Conservation (phyloP, 2,888 invertebrate species). For the Lamellibrachia columna region DNA sequence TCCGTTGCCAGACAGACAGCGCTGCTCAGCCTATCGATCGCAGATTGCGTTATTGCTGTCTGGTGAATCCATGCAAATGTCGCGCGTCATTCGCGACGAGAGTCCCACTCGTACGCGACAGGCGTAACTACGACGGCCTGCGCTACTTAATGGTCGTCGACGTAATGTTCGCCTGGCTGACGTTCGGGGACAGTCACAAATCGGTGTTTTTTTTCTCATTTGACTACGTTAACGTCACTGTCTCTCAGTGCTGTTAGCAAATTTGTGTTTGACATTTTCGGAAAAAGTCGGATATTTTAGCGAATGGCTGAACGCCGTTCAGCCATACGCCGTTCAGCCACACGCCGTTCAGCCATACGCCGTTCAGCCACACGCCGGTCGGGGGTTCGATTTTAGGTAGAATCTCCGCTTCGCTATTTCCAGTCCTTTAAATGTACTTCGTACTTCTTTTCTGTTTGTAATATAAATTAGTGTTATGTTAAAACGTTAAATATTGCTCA, state of each 20-base stretch:
- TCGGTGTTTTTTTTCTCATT: background rate
- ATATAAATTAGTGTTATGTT: no score
- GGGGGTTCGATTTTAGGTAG: no score
- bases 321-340: no score
- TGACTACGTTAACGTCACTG: background rate
- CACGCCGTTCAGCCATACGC: no score
- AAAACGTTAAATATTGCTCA: no score
- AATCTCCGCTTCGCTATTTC: no score
- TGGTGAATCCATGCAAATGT: constrained; percentile 2
- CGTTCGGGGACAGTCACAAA: background rate
- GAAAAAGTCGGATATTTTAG: background rate
- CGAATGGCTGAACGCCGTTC: background rate
- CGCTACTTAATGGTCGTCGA: background rate
- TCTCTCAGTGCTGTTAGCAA: background rate
- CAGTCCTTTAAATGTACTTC: no score
- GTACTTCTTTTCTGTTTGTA: no score
- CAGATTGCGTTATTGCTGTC: constrained; percentile 16
- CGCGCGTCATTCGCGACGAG: background rate
- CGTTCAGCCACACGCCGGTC: no score
- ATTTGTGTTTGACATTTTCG: background rate
- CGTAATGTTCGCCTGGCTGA: background rate
- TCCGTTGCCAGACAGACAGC: background rate
- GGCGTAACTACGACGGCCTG: background rate
- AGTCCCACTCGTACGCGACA: background rate
- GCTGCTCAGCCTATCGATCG: background rate